phyloP scores from a whole-genome alignment of 2,113 vertebrate species.

The Aptenodytes patagonicus region DNA sequence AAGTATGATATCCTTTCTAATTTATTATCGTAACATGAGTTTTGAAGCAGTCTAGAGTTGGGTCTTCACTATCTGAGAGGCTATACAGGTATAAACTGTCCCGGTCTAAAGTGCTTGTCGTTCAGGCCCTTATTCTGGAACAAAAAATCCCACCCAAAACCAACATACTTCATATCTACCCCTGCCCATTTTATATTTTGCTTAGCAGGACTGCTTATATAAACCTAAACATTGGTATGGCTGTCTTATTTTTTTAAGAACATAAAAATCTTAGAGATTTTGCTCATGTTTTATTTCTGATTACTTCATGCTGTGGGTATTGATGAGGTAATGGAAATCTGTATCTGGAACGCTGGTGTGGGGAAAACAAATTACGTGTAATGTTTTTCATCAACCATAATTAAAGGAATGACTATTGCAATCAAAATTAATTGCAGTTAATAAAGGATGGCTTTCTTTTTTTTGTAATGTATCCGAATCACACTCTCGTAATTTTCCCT shows the following conservation, averaged over 20 bases:
- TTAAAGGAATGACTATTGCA: not conserved
- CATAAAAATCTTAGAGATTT: not conserved
- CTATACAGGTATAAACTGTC: not conserved
- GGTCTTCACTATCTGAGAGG: not conserved
- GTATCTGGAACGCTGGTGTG: not conserved
- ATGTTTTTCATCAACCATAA: not conserved
- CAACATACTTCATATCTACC: not conserved
- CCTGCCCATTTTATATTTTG: not conserved
- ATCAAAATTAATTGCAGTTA: not conserved
- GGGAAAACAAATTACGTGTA: not conserved
- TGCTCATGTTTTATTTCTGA: not conserved
- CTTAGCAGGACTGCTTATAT: not conserved
- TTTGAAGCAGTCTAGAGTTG: not conserved
- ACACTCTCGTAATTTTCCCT: not conserved
- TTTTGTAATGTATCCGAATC: not conserved
- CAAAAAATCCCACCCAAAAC: not conserved
- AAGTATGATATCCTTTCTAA: not conserved
- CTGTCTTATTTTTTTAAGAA: constrained; percentile 13
- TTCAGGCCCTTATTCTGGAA: not conserved
- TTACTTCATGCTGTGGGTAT: not conserved
- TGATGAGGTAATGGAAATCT: constrained; percentile 22
- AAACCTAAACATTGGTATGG: not conserved
- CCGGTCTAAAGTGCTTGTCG: not conserved
- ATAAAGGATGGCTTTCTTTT: not conserved
- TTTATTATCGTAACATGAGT: not conserved